Percentiles rank a stretch among this genome's conserved stretches.
These are phyloP conservation scores for Abrostola tripartita DNA, from an alignment of 2,888 invertebrate species.

Conservation along the genomic window DNA sequence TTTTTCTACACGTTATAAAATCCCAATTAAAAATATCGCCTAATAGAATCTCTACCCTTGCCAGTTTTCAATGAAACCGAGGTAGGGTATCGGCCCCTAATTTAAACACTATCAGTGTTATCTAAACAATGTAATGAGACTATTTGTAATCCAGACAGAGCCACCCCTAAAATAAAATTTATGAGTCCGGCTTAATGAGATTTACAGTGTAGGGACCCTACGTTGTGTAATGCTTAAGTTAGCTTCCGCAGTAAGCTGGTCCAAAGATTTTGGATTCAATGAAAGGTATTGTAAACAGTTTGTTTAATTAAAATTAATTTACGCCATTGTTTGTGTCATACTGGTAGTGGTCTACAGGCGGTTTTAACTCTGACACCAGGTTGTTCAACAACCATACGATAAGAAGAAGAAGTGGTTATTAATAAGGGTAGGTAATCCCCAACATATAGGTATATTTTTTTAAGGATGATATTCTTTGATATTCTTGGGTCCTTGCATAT, in stretches of 20 bases:
- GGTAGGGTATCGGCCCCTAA: slow-evolving; percentile 46
- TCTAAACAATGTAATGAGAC: slow-evolving; percentile 70
- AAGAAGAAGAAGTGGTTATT: no score
- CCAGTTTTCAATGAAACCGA: slow-evolving; percentile 29
- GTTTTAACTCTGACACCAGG: no score
- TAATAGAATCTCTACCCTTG: slow-evolving; percentile 51
- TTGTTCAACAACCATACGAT: no score
- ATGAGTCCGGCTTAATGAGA: slow-evolving; percentile 64
- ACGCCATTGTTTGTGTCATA: background rate
- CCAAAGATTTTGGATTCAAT: slow-evolving; percentile 27
- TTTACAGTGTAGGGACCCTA: slow-evolving; percentile 51
- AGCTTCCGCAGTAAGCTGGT: slow-evolving; percentile 33
- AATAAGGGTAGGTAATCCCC: no score
- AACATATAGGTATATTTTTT: no score
- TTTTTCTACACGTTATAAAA: slow-evolving; percentile 27
- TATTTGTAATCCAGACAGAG: slow-evolving; percentile 66
- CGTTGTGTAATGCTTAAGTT: slow-evolving; percentile 34
- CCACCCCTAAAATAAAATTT: slow-evolving; percentile 68
- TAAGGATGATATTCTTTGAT: no score
- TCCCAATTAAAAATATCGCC: slow-evolving; percentile 50
- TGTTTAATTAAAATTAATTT: background rate
- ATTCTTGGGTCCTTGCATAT: no score
- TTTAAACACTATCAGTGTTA: slow-evolving; percentile 66
- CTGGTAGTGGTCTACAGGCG: no score
- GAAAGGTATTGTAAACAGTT: background rate